phyloP scores from a whole-genome alignment of 2,113 vertebrate species.

The Tragelaphus buxtoni region DNA sequence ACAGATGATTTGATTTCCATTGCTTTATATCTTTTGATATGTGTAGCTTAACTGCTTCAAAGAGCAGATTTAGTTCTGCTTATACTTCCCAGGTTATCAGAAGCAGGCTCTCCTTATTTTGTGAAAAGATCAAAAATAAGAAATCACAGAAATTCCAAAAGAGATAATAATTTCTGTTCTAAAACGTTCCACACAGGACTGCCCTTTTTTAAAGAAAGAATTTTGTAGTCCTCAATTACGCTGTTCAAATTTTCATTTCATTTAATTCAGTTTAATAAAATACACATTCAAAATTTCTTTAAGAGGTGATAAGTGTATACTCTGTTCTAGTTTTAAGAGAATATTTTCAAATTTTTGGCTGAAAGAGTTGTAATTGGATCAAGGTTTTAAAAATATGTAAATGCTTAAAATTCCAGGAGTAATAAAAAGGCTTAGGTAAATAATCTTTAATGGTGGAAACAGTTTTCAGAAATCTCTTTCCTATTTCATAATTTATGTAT shows the following conservation, averaged over 20 bases:
- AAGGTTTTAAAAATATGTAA: neutral
- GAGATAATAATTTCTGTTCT: conserved; percentile 35
- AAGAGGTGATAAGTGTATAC: neutral
- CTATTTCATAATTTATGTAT: neutral
- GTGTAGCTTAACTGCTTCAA: neutral
- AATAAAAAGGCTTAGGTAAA: conserved; percentile 12
- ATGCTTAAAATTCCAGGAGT: neutral
- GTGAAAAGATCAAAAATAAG: conserved; percentile 2
- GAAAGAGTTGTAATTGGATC: neutral
- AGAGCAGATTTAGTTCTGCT: neutral
- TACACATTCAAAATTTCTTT: neutral
- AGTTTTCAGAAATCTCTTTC: neutral
- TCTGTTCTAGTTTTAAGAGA: neutral
- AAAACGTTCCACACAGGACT: neutral
- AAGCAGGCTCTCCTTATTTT: neutral
- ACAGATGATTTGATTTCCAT: conserved; percentile 30
- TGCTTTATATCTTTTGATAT: neutral
- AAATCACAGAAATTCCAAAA: neutral
- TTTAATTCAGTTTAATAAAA: conserved; percentile 30
- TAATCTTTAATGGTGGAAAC: neutral
- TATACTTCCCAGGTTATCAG: neutral
- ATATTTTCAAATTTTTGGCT: conserved; percentile 18
- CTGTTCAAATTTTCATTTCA: conserved; percentile 42
- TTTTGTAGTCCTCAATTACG: neutral
- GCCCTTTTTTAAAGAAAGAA: neutral